Evolutionary conservation across 2,888 invertebrate species (phyloP), one percentile per base, ranked within the genome.

Genomic region (Aspidiotus rigidus): DNA sequence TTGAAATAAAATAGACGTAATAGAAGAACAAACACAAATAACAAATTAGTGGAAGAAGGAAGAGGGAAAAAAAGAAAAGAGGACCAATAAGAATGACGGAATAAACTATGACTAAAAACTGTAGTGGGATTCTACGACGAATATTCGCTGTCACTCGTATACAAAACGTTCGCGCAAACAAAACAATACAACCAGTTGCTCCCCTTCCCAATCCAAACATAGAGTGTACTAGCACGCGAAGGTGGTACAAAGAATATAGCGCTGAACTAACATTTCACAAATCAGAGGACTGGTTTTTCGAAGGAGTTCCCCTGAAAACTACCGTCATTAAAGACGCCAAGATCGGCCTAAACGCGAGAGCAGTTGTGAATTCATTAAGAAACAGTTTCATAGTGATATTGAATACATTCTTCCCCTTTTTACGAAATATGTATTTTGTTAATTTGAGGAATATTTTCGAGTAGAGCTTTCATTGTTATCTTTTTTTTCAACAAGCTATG

Each of bases 331-430:
- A 59, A 59, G 39, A 28, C 16, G 28, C 1, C 7, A 13, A 59
- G 59, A 39, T 39, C 8, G 16, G n/a, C 56, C 59, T 59, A 59
- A 59, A 59, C 59, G 10, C 28, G 59, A 28, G 39, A 28, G 13
- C 59, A 2, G 59, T 28, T 39, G 5, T 39, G 28, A 39, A 59
- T 59, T 59, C 39, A 64, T 57, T 44, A 56, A 64, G 28, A 16
- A 55, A 57, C 64, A 64, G 64, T 64, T 64, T 64, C 56, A 17
- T 64, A 56, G 64, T 64, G 64, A 17, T 57, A 64, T 44, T 57
- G 42, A 56, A 64, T 64, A 56, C 57, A 57, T 64, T 59, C 28
- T 59, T 16, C 56, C 42, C 49, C 13, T 57, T 56, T 16, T 16
- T 16, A 42, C 15, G 41, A 55, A 55, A 57, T 64, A 56, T 15